A percentile compares a stretch with the other conserved stretches of the same genome.
These are phyloP conservation scores for Pitangus sulphuratus DNA, from an alignment of 2,797 vertebrate species.

Conservation along the genomic window DNA sequence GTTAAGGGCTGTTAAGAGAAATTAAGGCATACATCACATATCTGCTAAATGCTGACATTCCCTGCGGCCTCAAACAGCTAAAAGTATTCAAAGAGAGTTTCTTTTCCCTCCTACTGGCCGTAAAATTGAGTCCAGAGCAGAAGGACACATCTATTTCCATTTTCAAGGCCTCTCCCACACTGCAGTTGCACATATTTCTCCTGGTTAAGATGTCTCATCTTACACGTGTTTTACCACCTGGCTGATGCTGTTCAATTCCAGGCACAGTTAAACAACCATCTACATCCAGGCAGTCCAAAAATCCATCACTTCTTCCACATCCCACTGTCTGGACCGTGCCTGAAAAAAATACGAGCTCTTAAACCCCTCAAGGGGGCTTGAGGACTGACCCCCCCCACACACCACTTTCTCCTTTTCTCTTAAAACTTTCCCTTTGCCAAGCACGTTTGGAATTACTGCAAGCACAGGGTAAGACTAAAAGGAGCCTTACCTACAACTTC, in stretches of 20 bases:
- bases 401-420: neutral
- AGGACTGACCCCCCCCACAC: neutral
- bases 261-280: neutral
- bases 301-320: neutral
- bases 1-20: neutral
- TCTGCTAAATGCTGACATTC: neutral
- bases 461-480: neutral
- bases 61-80: neutral
- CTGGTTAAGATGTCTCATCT: neutral
- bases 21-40: neutral
- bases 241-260: neutral
- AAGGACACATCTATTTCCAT: neutral
- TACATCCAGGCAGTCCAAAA: neutral
- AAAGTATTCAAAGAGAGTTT: neutral
- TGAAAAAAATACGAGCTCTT: fast-evolving
- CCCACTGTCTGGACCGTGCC: fast-evolving
- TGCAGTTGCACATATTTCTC: neutral
- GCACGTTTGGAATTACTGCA: neutral
- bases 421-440: neutral
- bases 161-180: neutral
- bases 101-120: neutral
- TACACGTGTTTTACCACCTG: fast-evolving
- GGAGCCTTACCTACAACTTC: neutral
- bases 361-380: neutral
- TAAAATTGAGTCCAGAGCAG: neutral